Conservation (phyloP, 92 coral and sea anemone species). For the Isaurus tuberculatus region DNA sequence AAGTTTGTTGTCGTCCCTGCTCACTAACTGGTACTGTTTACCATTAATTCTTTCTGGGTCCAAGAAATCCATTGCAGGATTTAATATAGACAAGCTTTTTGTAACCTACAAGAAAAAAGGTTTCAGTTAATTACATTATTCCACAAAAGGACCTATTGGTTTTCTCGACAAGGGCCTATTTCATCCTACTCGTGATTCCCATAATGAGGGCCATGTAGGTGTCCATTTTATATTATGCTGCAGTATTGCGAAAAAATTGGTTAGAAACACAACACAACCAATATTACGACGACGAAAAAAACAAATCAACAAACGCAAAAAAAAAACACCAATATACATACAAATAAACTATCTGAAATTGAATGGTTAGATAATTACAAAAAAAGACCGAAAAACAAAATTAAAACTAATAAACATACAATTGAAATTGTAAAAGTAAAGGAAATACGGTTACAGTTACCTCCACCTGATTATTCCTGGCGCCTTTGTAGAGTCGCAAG, state of each 20-base stretch:
- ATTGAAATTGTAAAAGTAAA: neutral
- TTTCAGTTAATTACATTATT: neutral
- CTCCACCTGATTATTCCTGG: constrained; percentile 43
- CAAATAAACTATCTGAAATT: neutral
- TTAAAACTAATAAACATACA: neutral
- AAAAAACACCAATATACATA: neutral
- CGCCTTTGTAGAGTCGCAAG: constrained; percentile 38
- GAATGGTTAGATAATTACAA: neutral
- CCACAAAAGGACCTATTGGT: neutral
- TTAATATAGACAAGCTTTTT: constrained; percentile 5
- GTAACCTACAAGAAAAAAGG: constrained; percentile 27
- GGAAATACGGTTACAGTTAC: constrained; percentile 34
- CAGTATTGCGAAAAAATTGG: neutral
- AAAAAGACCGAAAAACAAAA: neutral
- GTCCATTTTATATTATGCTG: constrained; percentile 33
- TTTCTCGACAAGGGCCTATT: constrained; percentile 9
- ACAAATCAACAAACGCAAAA: neutral
- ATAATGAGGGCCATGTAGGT: constrained; percentile 32
- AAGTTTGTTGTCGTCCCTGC: constrained; percentile 62
- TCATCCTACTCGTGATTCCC: constrained; percentile 37
- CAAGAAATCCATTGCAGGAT: constrained; percentile 37
- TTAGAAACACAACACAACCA: neutral
- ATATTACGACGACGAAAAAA: neutral
- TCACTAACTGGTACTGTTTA: constrained; percentile 64
- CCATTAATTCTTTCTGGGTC: constrained; percentile 58